Evolutionary conservation across 64 coral and sea anemone species (phyloP), one percentile per base, ranked within the genome.

Genomic region (Porites australiensis): DNA sequence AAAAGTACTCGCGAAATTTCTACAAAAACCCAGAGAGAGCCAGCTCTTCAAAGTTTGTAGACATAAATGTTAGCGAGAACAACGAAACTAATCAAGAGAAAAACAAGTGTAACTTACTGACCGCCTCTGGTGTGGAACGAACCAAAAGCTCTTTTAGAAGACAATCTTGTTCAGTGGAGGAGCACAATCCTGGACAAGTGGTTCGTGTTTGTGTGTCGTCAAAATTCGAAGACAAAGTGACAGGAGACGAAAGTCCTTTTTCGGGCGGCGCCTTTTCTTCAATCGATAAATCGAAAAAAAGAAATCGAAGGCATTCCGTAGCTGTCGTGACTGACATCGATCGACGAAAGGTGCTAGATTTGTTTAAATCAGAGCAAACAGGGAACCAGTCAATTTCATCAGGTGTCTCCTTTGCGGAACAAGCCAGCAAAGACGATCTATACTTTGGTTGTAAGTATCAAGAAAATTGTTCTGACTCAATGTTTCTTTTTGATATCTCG

Each of bases 191-290:
- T 7, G 73, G 73, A 16, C 73, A 76, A 76, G 47, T 76, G 0
- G 73, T 76, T 46, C 73, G 73, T 6, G 73, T 76, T 76, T 76
- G 73, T 47, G 73, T 76, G 44, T 76, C 73, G 46, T 76, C 73
- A 51, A 76, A 76, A 76, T 47, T 76, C 12, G 45, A 16, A 52
- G 73, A 76, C 73, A 76, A 76, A 48, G 73, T 76, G 0, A 50
- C 73, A 8, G 6, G 73, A 50, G 73, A 76, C 50, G 73, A 76
- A n/a, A 76, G 5, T 18, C 4, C 9, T 11, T 9, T 19, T 14
- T 16, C 73, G 19, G 9, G 10, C 18, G 14, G 10, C 18, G 14
- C 73, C 2, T 8, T 76, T 14, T 47, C 73, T 50, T 15, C 73
- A 6, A 48, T 48, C 19, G 15, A 18, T 19, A 76, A 76, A n/a